These are phyloP conservation scores for Pemphigus obesinymphae DNA, from an alignment of 1,140 invertebrate species.

Conservation along the genomic window DNA sequence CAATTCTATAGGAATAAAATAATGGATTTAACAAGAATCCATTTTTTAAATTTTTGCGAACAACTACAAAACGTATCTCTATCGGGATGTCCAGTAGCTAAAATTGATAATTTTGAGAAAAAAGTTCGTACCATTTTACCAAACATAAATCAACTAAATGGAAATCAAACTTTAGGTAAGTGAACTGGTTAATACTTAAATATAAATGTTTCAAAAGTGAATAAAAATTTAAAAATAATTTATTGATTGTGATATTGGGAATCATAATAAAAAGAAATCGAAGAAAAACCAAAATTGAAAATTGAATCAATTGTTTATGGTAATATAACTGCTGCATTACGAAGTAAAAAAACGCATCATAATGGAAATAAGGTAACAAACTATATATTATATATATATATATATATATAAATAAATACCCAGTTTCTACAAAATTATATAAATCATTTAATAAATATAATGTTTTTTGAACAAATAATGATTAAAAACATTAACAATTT, in stretches of 20 bases:
- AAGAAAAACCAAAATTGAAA: background rate
- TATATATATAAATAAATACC: too few relatives aligned
- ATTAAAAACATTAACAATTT: too few relatives aligned
- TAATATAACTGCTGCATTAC: slow-evolving; percentile 25
- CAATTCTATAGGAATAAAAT: slow-evolving; percentile 24
- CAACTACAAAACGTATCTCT: slow-evolving; percentile 4
- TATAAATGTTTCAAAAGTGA: background rate
- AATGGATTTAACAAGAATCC: slow-evolving; percentile 8
- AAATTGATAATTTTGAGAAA: slow-evolving; percentile 29
- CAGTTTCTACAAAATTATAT: too few relatives aligned
- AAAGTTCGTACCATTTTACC: slow-evolving; percentile 8
- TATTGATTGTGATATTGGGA: background rate
- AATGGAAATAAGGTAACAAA: background rate
- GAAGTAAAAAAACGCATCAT: slow-evolving; percentile 6
- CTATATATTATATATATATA: background rate
- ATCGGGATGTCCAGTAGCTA: slow-evolving; percentile 12
- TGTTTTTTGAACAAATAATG: too few relatives aligned
- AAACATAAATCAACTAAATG: slow-evolving; percentile 1
- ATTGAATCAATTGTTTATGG: slow-evolving; percentile 27
- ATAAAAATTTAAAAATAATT: background rate
- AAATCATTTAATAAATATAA: background rate
- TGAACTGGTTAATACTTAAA: background rate
- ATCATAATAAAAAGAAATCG: slow-evolving; percentile 10
- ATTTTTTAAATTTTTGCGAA: slow-evolving; percentile 35
- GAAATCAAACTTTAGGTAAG: slow-evolving; percentile 8